Percentiles rank a stretch among this genome's conserved stretches.
Conservation (phyloP, 2,888 invertebrate species). For the Arctia plantaginis region DNA sequence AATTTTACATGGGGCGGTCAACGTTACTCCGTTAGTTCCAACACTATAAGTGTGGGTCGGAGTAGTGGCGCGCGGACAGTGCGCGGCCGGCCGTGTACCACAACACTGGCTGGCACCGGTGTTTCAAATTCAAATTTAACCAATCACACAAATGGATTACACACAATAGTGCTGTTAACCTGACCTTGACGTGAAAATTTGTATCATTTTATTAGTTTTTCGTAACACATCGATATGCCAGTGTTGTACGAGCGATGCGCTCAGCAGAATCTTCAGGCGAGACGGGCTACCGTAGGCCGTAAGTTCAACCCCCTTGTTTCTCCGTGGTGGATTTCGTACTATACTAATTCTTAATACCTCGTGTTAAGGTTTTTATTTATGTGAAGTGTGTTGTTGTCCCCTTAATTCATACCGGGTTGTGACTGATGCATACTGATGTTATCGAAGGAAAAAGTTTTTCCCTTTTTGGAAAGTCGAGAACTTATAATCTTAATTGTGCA, state of each 20-base stretch:
- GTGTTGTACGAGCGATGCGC: conserved; percentile 76
- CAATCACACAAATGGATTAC: conserved; percentile 68
- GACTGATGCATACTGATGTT: conserved; percentile 63
- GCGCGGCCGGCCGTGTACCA: conserved; percentile 80
- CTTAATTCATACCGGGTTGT: conserved; percentile 58
- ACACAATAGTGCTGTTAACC: conserved; percentile 73
- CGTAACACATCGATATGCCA: conserved; percentile 67
- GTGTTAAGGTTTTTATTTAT: conserved; percentile 49
- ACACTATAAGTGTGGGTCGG: conserved; percentile 77
- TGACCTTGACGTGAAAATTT: conserved; percentile 63
- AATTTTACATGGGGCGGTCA: conserved; percentile 77
- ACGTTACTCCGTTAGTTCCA: conserved; percentile 65
- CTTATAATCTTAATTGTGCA: conserved; percentile 54
- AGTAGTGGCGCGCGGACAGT: conserved; percentile 76
- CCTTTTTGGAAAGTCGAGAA: conserved; percentile 58
- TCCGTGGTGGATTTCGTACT: conserved; percentile 51
- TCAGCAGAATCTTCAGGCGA: conserved; percentile 71
- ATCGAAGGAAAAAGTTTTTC: conserved; percentile 60
- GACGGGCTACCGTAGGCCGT: conserved; percentile 73
- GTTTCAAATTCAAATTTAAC: conserved; percentile 61
- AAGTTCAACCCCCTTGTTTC: conserved; percentile 69
- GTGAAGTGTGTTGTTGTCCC: conserved; percentile 42
- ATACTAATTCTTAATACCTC: conserved; percentile 56
- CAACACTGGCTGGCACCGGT: conserved; percentile 77
- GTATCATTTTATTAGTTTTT: conserved; percentile 50